Evolutionary conservation across 1,140 invertebrate genomes (phyloP), one percentile per base, ranked within the genome.

Genomic region (Drosophila punjabiensis): DNA sequence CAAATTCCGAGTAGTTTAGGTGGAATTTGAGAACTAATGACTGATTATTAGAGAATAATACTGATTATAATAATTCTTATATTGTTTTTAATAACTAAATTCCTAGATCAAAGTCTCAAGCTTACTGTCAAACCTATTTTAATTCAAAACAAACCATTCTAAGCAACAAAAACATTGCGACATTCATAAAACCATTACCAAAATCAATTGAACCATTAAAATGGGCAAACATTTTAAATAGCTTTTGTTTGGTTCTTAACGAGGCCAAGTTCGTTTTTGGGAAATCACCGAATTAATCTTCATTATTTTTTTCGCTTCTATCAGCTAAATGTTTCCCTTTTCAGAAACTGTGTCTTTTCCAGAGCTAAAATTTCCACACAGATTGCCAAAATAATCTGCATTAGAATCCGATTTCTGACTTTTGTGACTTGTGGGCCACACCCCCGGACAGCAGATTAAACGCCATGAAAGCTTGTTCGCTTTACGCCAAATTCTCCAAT

Each of bases 361-460:
- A 70, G 37, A 43, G 28, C 41, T 37, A 52, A 13, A 41, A 14
- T 73, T 50, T 20, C 30, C 45, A 50, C 45, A 41, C 47, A 74
- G 56, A 75, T 62, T 56, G 50, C 30, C 43, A 48, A 65, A 65
- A 41, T 56, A 65, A 65, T 76, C 41, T 76, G 50, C 73, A 76
- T 65, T 76, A 41, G 43, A 76, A 43, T 65, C 11, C 37, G 43
- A 76, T 66, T 55, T 13, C 43, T 58, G 75, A 76, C 62, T 67
- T 77, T 67, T 77, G 41, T 56, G 52, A 66, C 52, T 41, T 28
- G 8, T 28, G 8, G 32, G 53, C 43, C 73, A 67, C 71, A 20
- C 62, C 61, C 61, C 61, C 64, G 48, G 67, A 77, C 73, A 78
- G 60, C 55, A 78, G 75, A 77, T 78, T 77, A 68, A 78, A 68